A percentile compares a stretch with the other conserved stretches of the same genome.
phyloP scores from a whole-genome alignment of 2,888 invertebrate genomes.

The Agriopis aurantiaria region DNA sequence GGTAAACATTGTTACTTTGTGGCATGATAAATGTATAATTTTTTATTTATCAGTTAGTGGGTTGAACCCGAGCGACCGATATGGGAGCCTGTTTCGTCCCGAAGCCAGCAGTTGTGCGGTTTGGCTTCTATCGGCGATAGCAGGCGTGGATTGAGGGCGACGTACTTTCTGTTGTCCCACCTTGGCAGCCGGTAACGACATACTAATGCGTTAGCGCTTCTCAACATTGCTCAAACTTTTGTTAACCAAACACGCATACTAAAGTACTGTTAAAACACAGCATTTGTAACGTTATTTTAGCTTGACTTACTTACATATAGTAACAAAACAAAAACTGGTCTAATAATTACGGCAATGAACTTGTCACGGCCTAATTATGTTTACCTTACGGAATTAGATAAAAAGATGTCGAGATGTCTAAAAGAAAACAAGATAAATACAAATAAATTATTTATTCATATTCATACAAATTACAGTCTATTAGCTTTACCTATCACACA shows the following conservation, averaged over 20 bases:
- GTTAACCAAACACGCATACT: background rate
- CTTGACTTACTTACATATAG: background rate
- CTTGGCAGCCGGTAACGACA: background rate
- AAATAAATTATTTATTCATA: slow-evolving; percentile 68
- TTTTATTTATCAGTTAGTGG: slow-evolving; percentile 7
- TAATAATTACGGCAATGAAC: background rate
- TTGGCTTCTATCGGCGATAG: slow-evolving; percentile 3
- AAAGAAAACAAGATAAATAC: slow-evolving; percentile 54
- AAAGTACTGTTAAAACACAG: background rate
- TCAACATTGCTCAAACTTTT: background rate
- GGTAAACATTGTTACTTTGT: background rate
- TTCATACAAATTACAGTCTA: slow-evolving; percentile 73
- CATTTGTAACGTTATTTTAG: background rate
- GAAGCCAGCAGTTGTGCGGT: background rate
- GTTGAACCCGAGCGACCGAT: background rate
- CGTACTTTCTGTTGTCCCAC: slow-evolving; percentile 4
- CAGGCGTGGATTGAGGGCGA: slow-evolving; percentile 3
- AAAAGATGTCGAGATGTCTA: background rate
- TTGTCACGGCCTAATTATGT: background rate
- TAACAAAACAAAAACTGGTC: too few species aligned
- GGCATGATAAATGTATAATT: background rate
- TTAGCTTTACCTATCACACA: slow-evolving; percentile 63
- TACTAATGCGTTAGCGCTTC: background rate
- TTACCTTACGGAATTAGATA: background rate
- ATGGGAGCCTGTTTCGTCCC: background rate